These are phyloP conservation scores for Tapera naevia DNA, from an alignment of 2,797 vertebrate species.

Conservation along the genomic window DNA sequence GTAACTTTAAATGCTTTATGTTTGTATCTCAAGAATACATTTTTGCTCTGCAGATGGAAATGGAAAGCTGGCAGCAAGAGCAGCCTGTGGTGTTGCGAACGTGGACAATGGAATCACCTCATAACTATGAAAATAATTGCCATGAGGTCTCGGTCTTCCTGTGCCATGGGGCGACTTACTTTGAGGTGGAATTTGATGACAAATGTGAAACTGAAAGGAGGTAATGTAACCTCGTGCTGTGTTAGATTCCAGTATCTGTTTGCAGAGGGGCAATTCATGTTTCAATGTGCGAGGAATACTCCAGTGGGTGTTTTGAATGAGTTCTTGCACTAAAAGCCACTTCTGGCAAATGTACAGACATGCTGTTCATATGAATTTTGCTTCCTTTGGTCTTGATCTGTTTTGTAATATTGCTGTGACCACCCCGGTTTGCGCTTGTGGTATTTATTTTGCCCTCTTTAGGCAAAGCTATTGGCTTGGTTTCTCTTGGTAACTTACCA, in stretches of 20 bases:
- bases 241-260: not conserved
- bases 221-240: conserved; percentile 68
- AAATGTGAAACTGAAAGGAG: conserved; percentile 97
- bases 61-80: conserved; percentile 91
- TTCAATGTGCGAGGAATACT: not conserved
- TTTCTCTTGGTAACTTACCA: not conserved
- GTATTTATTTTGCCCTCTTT: not conserved
- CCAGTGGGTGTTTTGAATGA: not conserved
- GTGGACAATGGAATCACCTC: conserved; percentile 93
- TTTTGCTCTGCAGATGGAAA: conserved; percentile 79
- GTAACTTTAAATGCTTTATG: not conserved
- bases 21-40: not conserved
- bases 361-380: not conserved
- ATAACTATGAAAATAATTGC: conserved; percentile 96
- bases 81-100: conserved; percentile 90
- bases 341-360: not conserved
- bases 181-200: conserved; percentile 98
- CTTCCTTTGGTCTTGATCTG: not conserved
- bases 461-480: not conserved
- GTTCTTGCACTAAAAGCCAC: not conserved
- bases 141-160: conserved; percentile 92
- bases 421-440: not conserved
- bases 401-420: not conserved
- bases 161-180: conserved; percentile 92
- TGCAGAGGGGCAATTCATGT: not conserved